phyloP scores from a whole-genome alignment of 2,113 vertebrate species.

The Rhea pennata region DNA sequence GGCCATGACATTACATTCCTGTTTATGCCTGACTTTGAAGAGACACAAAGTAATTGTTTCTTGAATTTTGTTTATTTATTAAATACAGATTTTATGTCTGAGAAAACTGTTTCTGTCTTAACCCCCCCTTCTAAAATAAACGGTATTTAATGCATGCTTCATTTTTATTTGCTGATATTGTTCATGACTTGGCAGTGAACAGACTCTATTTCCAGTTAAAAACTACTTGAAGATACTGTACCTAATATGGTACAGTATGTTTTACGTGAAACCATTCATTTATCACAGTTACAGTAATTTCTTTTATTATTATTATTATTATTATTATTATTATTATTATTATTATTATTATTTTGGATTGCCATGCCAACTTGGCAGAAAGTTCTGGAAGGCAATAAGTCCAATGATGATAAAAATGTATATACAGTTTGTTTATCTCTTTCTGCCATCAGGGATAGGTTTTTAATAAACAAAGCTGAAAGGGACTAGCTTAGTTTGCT shows the following conservation, averaged over 20 bases:
- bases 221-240: neutral
- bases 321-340: no score
- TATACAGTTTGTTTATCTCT: neutral
- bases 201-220: slow-evolving; percentile 48
- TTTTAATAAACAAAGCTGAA: neutral
- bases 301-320: neutral
- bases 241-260: neutral
- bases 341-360: no score
- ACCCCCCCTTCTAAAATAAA: neutral
- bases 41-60: neutral
- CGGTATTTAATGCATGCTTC: neutral
- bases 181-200: slow-evolving; percentile 19
- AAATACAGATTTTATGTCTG: slow-evolving; percentile 4
- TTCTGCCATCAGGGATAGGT: neutral
- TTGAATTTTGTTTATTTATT: slow-evolving; percentile 7
- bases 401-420: neutral
- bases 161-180: slow-evolving; percentile 39
- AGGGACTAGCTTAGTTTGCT: neutral
- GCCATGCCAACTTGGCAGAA: neutral
- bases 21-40: neutral
- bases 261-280: slow-evolving; percentile 20
- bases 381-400: neutral
- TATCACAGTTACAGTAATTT: neutral
- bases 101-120: neutral
- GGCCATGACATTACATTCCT: neutral